These are phyloP conservation scores for Drepana falcataria DNA, from an alignment of 2,888 invertebrate genomes.

Conservation along the genomic window DNA sequence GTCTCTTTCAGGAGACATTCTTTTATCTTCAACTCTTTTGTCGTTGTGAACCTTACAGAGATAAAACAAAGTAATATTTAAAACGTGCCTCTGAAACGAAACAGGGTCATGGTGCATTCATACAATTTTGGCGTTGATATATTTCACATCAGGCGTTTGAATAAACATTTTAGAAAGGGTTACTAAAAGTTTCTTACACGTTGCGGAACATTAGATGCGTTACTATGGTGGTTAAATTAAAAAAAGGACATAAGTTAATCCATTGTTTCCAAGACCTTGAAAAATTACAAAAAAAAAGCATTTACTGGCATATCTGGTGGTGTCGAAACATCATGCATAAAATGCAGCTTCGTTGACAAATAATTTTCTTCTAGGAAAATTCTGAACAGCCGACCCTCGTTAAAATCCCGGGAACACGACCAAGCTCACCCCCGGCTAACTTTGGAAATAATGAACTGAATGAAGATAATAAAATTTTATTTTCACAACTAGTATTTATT, in stretches of 20 bases:
- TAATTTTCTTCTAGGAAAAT: slow-evolving; percentile 12
- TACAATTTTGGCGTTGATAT: neutral
- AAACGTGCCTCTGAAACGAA: neutral
- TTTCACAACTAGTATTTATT: slow-evolving; percentile 63
- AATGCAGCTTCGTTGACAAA: neutral
- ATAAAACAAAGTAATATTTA: neutral
- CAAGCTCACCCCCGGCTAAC: slow-evolving; percentile 43
- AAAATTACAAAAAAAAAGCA: too few species aligned
- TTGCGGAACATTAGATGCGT: too few species aligned
- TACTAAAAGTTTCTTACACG: too few species aligned
- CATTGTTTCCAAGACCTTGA: too few species aligned
- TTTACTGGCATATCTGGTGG: too few species aligned
- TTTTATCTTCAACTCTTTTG: slow-evolving; percentile 29
- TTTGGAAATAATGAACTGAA: slow-evolving; percentile 66
- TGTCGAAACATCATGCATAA: neutral
- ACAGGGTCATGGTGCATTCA: neutral
- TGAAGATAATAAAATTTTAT: slow-evolving; percentile 70
- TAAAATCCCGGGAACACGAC: slow-evolving; percentile 36
- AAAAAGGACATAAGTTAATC: too few species aligned
- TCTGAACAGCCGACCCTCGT: slow-evolving; percentile 39
- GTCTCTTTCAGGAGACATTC: slow-evolving; percentile 27
- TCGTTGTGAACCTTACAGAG: slow-evolving; percentile 6
- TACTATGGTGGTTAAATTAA: too few species aligned
- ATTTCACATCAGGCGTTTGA: too few species aligned
- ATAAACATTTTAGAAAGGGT: too few species aligned